Percentiles rank a stretch among this genome's conserved stretches.
Conservation (phyloP, 2,113 vertebrate species). For the Montifringilla adamsi region DNA sequence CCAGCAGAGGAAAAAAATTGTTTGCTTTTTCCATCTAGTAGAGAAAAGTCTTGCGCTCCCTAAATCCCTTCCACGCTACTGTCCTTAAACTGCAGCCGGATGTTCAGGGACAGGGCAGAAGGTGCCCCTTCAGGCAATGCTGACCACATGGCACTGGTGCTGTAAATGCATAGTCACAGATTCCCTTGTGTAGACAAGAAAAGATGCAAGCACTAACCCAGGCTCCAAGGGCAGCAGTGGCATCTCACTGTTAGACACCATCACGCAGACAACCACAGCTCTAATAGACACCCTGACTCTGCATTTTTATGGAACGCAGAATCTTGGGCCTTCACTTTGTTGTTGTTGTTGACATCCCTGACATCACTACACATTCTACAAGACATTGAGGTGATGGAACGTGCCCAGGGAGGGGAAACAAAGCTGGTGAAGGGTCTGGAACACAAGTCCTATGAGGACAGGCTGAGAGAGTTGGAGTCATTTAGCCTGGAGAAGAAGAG, state of each 20-base stretch:
- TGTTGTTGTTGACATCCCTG: background rate
- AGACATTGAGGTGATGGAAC: background rate
- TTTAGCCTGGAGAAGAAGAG: background rate
- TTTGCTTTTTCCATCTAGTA: background rate
- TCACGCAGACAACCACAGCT: background rate
- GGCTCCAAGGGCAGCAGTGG: background rate
- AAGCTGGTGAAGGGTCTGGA: background rate
- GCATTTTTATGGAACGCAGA: rapidly evolving
- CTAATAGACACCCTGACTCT: background rate
- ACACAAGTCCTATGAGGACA: background rate
- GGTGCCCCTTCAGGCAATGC: background rate
- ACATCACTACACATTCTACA: background rate
- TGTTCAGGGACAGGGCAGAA: background rate
- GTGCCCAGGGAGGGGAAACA: background rate
- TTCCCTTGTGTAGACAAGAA: background rate
- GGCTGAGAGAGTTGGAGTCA: background rate
- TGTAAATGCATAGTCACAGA: background rate
- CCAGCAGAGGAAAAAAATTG: background rate
- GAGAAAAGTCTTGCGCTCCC: background rate
- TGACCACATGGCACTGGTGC: background rate
- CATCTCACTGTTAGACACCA: background rate
- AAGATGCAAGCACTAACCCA: background rate
- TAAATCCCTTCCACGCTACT: background rate
- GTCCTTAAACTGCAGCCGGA: background rate
- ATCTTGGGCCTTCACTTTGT: background rate